phyloP scores from a whole-genome alignment of 30 jellyfish, hydroid and myxozoan species.

The Aurelia aurita region DNA sequence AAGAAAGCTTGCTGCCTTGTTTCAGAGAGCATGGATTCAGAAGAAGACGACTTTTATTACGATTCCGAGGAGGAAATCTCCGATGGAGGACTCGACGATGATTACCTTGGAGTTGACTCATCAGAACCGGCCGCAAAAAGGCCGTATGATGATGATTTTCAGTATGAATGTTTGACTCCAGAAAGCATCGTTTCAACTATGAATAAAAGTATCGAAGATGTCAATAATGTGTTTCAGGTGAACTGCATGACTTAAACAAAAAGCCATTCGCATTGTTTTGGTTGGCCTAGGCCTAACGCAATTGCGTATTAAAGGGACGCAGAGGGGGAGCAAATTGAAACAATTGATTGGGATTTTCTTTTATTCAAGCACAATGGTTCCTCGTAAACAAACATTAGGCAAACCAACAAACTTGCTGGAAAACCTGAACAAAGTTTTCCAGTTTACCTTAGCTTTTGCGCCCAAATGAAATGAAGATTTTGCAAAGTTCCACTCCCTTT shows the following conservation, averaged over 20 bases:
- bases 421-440: no score
- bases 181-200: slow-evolving; percentile 91
- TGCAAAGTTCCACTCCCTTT: no score
- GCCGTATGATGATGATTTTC: slow-evolving; percentile 91
- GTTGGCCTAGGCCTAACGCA: neutral
- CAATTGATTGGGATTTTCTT: neutral
- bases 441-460: no score
- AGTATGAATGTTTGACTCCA: slow-evolving; percentile 95
- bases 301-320: neutral
- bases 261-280: slow-evolving; percentile 3
- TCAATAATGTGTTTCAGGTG: slow-evolving; percentile 94
- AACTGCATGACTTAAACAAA: neutral
- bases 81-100: slow-evolving; percentile 87
- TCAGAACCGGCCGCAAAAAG: slow-evolving; percentile 94
- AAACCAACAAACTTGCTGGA: no score
- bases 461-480: no score
- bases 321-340: neutral
- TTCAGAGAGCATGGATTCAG: slow-evolving; percentile 84
- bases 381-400: neutral
- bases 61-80: slow-evolving; percentile 89
- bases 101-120: slow-evolving; percentile 84
- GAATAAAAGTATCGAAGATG: slow-evolving; percentile 95
- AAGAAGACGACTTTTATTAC: slow-evolving; percentile 83
- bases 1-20: neutral
- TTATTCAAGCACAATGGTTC: neutral